Evolutionary conservation across 2,797 vertebrate genomes (phyloP), one percentile per base, ranked within the genome.

Genomic region (Coendou prehensilis): DNA sequence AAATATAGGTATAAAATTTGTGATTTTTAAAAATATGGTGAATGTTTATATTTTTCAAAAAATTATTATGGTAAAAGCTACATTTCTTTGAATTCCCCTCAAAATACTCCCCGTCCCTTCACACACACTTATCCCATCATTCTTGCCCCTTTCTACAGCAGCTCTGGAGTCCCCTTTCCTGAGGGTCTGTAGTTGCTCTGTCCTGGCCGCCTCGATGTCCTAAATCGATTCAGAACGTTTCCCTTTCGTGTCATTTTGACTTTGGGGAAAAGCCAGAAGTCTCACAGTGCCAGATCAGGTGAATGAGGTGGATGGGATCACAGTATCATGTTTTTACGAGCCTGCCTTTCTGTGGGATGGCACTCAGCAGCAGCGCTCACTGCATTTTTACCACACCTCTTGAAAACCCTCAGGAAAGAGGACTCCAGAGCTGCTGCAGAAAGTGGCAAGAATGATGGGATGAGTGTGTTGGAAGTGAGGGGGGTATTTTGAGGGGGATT

Each of bases 241-340:
- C 28, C 26, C 26, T 54, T 30, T 33, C 2, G 7, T 9, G 28
- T 50, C 73, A 76, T 50, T 76, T 50, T 50, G 73, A 17, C 73
- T 50, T 47, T 47, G 73, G 26, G 73, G 45, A 73, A 14, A 26
- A 50, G 41, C 45, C 14, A 8, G 73, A 14, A 17, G 45, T 17
- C 47, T 28, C 73, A 15, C 2, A 4, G 73, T 28, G 73, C 26
- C 73, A 50, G 45, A 30, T 7, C 45, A 6, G 26, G 50, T 20
- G 50, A 30, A 30, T 8, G 13, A 30, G 45, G 26, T 28, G 13
- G 13, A 3, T 14, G 22, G 6, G 45, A 23, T 14, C 71, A 28
- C 5, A 15, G 45, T 4, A 0, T 15, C 26, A 8, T 9, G 14
- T 17, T 30, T 47, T 33, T 1, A 1, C 7, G 15, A 50, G 76